Percentiles rank a stretch among this genome's conserved stretches.
These are phyloP conservation scores for Scaptomyza pallida DNA, from an alignment of 1,140 invertebrate species.

Conservation along the genomic window DNA sequence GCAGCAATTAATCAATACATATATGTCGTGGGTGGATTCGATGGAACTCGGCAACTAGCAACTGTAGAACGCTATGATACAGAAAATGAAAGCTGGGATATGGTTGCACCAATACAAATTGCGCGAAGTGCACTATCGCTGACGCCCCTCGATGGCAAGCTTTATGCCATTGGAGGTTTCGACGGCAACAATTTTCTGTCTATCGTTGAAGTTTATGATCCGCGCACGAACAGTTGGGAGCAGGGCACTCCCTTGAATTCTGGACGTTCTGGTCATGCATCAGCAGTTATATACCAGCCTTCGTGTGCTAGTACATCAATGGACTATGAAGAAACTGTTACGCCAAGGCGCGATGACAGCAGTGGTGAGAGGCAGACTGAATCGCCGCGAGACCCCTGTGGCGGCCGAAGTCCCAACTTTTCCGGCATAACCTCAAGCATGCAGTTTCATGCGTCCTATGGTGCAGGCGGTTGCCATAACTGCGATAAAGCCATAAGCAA, in stretches of 20 bases:
- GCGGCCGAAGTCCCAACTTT: slow-evolving; percentile 35
- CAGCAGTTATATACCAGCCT: slow-evolving; percentile 92
- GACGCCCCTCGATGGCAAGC: slow-evolving; percentile 91
- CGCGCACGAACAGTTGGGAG: slow-evolving; percentile 90
- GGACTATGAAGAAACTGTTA: slow-evolving; percentile 79
- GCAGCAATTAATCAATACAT: slow-evolving; percentile 91
- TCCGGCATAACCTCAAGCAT: slow-evolving; percentile 44
- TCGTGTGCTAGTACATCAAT: slow-evolving; percentile 86
- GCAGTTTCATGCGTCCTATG: slow-evolving; percentile 70
- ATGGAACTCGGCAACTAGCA: slow-evolving; percentile 90
- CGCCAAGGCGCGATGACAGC: slow-evolving; percentile 38
- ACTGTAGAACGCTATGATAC: slow-evolving; percentile 93
- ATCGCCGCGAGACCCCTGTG: slow-evolving; percentile 27
- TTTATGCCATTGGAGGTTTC: slow-evolving; percentile 95
- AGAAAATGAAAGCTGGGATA: slow-evolving; percentile 90
- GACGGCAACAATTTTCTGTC: slow-evolving; percentile 92
- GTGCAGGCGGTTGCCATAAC: slow-evolving; percentile 64
- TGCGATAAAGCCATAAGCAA: slow-evolving; percentile 51
- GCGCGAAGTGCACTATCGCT: slow-evolving; percentile 92
- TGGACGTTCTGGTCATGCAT: slow-evolving; percentile 94
- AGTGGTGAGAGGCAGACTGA: slow-evolving; percentile 17
- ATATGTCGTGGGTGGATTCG: slow-evolving; percentile 94
- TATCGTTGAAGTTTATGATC: slow-evolving; percentile 94
- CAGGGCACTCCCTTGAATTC: slow-evolving; percentile 91
- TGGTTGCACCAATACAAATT: slow-evolving; percentile 88